Evolutionary conservation across 2,888 invertebrate species (phyloP).

Genomic region (Megalurothrips usitatus): DNA sequence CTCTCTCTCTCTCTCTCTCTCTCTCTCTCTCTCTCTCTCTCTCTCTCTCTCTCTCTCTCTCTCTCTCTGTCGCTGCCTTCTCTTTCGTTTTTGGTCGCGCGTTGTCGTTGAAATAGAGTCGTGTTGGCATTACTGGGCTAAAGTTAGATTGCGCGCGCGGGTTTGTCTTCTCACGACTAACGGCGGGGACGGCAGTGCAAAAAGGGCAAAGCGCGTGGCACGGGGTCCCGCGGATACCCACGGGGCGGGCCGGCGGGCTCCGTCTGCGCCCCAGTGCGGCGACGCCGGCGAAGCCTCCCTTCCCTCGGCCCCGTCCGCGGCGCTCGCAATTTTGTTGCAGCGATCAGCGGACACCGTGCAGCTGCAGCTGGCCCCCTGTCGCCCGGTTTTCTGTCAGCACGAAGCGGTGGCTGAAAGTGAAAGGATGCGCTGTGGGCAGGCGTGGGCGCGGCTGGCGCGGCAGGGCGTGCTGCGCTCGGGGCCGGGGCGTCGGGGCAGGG

Average conservation of each 20-base stretch:
- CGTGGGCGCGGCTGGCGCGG: not conserved
- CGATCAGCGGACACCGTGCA: too few species aligned
- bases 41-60: not conserved
- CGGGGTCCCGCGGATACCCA: too few species aligned
- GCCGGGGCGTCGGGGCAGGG: too few species aligned
- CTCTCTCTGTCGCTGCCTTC: not conserved
- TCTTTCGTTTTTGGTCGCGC: not conserved
- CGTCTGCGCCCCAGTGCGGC: too few species aligned
- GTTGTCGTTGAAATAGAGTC: not conserved
- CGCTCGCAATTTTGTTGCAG: too few species aligned
- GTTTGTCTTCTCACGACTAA: not conserved
- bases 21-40: too few species aligned
- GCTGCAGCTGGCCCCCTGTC: too few species aligned
- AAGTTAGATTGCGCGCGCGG: not conserved
- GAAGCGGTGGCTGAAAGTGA: not conserved
- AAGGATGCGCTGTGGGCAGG: not conserved
- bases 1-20: too few species aligned
- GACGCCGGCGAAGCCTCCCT: too few species aligned
- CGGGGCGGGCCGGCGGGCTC: too few species aligned
- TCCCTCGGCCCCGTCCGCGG: too few species aligned
- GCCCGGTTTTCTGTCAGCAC: too few species aligned
- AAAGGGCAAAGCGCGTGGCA: not conserved
- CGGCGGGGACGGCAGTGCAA: not conserved
- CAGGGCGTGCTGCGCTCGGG: not conserved
- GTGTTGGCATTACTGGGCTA: slow-evolving; percentile 10